Conservation (phyloP, 2,888 invertebrate genomes). For the Platycnemis pennipes region DNA sequence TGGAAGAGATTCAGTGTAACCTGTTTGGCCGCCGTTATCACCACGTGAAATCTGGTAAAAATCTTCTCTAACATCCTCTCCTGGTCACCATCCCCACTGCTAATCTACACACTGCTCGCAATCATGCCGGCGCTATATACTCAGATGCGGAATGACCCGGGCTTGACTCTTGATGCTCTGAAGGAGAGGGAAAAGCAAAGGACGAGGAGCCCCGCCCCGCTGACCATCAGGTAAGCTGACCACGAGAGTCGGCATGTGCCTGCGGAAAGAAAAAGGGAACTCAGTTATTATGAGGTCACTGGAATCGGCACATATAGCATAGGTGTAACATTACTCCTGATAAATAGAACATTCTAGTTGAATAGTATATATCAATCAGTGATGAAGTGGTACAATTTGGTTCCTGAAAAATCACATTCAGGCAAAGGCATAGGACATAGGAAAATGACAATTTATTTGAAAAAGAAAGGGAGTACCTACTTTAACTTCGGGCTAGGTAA, state of each 20-base stretch:
- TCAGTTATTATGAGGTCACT: neutral
- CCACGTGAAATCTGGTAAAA: neutral
- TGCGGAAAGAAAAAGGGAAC: conserved; percentile 76
- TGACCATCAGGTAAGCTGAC: conserved; percentile 81
- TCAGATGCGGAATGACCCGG: conserved; percentile 80
- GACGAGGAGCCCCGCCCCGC: conserved; percentile 80
- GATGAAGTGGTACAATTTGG: neutral
- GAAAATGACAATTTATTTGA: neutral
- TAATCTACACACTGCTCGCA: conserved; percentile 69
- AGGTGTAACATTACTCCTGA: neutral
- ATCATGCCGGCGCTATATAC: conserved; percentile 78
- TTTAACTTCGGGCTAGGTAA: too few species aligned
- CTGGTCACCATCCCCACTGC: conserved; percentile 44
- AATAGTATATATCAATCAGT: neutral
- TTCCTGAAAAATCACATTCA: neutral
- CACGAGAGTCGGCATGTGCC: conserved; percentile 82
- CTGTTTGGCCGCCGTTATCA: neutral
- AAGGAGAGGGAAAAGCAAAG: conserved; percentile 82
- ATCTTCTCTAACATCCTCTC: neutral
- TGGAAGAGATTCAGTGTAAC: neutral
- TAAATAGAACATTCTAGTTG: neutral
- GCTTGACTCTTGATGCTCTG: conserved; percentile 82
- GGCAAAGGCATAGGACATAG: neutral
- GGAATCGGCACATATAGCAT: neutral
- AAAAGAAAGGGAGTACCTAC: too few species aligned